Evolutionary conservation across 2,113 vertebrate genomes (phyloP).

Genomic region (Rostratula benghalensis): DNA sequence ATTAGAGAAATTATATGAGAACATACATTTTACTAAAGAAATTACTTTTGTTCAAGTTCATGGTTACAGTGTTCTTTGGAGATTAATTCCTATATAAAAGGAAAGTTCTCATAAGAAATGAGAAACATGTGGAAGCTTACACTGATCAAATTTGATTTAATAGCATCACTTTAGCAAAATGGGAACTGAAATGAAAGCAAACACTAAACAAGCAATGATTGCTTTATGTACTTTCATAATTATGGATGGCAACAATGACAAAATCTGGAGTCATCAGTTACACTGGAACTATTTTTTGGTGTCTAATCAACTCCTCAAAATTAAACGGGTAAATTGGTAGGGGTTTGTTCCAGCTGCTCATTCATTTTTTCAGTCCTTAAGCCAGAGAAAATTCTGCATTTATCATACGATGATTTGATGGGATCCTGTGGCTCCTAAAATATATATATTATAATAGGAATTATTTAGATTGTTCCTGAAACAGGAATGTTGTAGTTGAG

Average conservation of each 20-base stretch:
- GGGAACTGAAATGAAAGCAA: background rate
- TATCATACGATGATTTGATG: background rate
- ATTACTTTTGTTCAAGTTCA: background rate
- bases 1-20: background rate
- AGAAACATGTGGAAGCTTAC: background rate
- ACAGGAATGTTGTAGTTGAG: too few relatives aligned
- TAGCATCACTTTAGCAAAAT: background rate
- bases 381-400: background rate
- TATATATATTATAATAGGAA: background rate
- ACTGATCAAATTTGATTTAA: background rate
- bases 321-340: background rate
- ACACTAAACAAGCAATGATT: background rate
- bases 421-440: background rate
- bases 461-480: background rate
- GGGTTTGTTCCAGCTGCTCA: background rate
- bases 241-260: background rate
- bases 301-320: background rate
- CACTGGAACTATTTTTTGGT: background rate
- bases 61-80: background rate
- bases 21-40: background rate
- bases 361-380: background rate
- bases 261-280: background rate
- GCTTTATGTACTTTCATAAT: background rate
- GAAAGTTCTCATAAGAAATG: background rate
- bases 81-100: background rate